phyloP scores from a whole-genome alignment of 2,113 vertebrate species.

The Coturnix japonica region DNA sequence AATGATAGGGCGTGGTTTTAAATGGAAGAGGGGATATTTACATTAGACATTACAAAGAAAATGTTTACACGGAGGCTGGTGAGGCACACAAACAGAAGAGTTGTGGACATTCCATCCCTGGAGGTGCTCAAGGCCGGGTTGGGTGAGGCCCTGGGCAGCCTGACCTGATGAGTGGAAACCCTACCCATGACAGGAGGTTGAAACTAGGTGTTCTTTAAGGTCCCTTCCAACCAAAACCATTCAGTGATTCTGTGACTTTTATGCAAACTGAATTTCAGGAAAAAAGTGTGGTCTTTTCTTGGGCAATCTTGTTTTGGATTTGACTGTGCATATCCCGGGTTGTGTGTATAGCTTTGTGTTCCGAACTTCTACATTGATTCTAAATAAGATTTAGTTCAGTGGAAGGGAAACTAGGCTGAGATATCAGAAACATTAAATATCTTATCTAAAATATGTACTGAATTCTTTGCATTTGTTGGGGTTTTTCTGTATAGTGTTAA shows the following conservation, averaged over 20 bases:
- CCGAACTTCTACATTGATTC: neutral
- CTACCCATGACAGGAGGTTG: no score
- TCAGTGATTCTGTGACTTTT: neutral
- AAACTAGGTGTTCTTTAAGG: neutral
- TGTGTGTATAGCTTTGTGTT: neutral
- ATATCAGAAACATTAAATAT: neutral
- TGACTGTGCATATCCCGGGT: neutral
- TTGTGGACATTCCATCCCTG: no score
- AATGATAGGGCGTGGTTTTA: no score
- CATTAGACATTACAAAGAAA: no score
- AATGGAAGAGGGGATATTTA: no score
- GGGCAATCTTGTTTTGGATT: neutral
- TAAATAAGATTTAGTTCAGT: neutral
- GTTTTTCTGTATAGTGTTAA: neutral
- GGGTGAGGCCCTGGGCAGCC: neutral
- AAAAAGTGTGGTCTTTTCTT: neutral
- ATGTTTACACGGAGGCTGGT: no score
- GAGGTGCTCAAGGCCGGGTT: neutral
- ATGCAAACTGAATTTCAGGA: neutral
- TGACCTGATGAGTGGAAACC: neutral
- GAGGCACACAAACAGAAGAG: no score
- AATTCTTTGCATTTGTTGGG: neutral
- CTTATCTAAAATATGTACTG: neutral
- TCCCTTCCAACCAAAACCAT: neutral
- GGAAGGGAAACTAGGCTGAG: neutral